These are phyloP conservation scores for Diglossa cyanea DNA, from an alignment of 2,797 vertebrate genomes.

Conservation along the genomic window DNA sequence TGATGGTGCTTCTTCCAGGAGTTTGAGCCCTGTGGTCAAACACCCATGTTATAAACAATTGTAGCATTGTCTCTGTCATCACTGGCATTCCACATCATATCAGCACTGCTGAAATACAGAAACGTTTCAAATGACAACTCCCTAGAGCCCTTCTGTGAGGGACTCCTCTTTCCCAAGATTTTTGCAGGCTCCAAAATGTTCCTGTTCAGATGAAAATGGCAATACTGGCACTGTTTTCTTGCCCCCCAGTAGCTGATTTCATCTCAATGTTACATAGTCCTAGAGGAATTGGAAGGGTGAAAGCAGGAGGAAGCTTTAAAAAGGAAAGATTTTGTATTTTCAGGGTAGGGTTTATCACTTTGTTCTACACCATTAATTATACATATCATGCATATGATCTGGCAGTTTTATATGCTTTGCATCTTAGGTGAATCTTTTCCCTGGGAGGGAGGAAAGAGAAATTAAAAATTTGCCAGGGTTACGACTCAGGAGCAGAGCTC, in stretches of 20 bases:
- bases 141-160: neutral
- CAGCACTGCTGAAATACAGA: neutral
- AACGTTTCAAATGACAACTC: neutral
- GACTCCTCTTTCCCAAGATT: neutral
- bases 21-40: neutral
- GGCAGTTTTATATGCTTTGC: neutral
- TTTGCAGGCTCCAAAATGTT: neutral
- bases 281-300: neutral
- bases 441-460: neutral
- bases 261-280: neutral
- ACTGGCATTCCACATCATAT: neutral
- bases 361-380: neutral
- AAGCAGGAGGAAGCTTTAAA: neutral
- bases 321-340: neutral
- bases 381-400: neutral
- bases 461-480: neutral
- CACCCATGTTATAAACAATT: too few relatives aligned
- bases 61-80: neutral
- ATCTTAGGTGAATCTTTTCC: neutral
- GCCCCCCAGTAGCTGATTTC: neutral
- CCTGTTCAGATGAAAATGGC: neutral
- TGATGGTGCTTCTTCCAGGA: neutral
- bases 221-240: neutral
- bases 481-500: neutral
- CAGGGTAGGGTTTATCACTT: neutral